Evolutionary conservation across 2,888 invertebrate species (phyloP).

Genomic region (Leptinotarsa peninsularis): DNA sequence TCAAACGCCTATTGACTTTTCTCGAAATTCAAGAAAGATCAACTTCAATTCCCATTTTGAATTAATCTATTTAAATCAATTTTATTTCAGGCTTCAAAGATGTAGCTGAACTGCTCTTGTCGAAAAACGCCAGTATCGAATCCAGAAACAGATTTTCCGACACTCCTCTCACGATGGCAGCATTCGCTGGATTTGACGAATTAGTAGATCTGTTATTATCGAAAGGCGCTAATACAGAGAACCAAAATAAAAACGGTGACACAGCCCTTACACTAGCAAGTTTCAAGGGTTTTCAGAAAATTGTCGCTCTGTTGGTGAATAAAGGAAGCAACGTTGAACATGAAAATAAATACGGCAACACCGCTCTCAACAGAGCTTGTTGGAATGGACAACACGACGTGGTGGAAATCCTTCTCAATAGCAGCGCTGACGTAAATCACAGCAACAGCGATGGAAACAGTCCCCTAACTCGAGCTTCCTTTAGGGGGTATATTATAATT

Average conservation of each 20-base stretch:
- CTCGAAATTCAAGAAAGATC: background rate
- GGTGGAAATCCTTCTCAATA: constrained; percentile 9
- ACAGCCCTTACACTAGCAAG: constrained; percentile 21
- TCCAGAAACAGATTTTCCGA: constrained; percentile 12
- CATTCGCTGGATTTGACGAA: constrained; percentile 20
- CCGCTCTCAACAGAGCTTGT: constrained; percentile 17
- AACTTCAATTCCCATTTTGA: background rate
- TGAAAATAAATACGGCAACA: constrained; percentile 19
- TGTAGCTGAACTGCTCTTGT: constrained; percentile 3
- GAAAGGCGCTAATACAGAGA: constrained; percentile 1
- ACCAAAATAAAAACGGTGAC: constrained; percentile 21
- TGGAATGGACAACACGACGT: constrained; percentile 21
- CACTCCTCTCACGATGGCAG: constrained; percentile 21
- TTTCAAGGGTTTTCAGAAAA: background rate
- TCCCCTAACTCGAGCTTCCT: background rate
- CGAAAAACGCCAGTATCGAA: constrained; percentile 18
- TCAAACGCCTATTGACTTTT: too few species aligned
- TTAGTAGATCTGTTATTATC: constrained; percentile 15
- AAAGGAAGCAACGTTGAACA: constrained; percentile 11
- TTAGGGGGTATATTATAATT: constrained; percentile 5
- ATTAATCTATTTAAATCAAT: background rate
- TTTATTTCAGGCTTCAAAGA: constrained; percentile 14
- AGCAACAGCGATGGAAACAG: constrained; percentile 24
- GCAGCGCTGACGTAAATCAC: constrained; percentile 16
- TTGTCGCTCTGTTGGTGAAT: background rate